Evolutionary conservation across 1,140 invertebrate genomes (phyloP).

Genomic region (Diabrotica virgifera): DNA sequence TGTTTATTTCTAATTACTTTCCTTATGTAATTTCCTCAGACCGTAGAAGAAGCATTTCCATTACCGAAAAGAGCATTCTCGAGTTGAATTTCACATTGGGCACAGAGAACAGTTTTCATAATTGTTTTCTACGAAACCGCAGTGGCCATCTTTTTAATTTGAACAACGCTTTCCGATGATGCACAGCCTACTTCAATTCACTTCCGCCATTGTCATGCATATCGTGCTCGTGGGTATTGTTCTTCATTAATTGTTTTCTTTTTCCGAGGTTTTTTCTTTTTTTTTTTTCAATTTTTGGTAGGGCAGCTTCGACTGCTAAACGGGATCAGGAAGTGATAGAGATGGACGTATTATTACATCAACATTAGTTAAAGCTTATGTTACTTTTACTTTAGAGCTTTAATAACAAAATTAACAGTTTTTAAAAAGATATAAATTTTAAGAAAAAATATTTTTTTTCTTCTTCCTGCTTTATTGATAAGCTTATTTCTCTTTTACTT

Average conservation of each 20-base stretch:
- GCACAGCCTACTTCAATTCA: constrained; percentile 28
- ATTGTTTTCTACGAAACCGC: constrained; percentile 1
- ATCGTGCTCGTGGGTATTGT: constrained; percentile 31
- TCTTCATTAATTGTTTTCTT: constrained; percentile 34
- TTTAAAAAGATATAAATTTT: too few species aligned
- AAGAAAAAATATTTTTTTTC: too few species aligned
- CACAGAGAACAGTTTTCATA: background rate
- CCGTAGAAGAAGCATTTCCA: background rate
- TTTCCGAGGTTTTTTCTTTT: constrained; percentile 9
- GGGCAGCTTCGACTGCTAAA: constrained; percentile 16
- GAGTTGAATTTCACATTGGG: background rate
- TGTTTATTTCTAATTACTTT: too few species aligned
- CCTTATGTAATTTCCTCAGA: background rate
- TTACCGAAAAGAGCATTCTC: background rate
- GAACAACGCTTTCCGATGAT: constrained; percentile 22
- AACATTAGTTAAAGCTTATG: too few species aligned
- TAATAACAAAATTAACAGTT: too few species aligned
- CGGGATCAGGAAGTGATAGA: background rate
- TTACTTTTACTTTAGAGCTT: too few species aligned
- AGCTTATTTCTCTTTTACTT: too few species aligned
- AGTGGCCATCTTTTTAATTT: constrained; percentile 32
- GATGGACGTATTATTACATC: too few species aligned
- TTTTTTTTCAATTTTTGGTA: background rate
- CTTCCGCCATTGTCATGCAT: constrained; percentile 33
- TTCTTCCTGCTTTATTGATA: too few species aligned